Base-by-base conservation (phyloP, 2,888 invertebrate species). In the Euclidia mi region DNA sequence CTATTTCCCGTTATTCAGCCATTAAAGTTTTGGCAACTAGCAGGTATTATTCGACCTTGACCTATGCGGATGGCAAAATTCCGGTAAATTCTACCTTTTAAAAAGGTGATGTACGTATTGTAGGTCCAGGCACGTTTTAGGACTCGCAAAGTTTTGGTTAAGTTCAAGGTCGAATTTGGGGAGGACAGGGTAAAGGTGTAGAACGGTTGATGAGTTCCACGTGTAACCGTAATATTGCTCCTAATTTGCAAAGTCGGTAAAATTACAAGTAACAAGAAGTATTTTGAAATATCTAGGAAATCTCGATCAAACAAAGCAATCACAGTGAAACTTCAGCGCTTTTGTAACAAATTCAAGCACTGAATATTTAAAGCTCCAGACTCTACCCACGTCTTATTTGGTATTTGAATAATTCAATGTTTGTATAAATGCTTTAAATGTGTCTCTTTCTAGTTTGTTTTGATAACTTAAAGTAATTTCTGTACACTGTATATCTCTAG, bases 281-380 rank as follows among this genome's bases (percentile, higher is more conserved):
- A 55, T 18, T 48, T 3, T 10, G 37, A 32, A 46, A 44, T 52
- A 28, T 12, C 14, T 11, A 28, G 32, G 31, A 32, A 25, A 17
- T 35, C 35, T 29, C 29, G 42, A 43, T 50, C 50, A 43, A 43
- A 32, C 38, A 31, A 32, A 14, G 12, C 18, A 29, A 40, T 47
- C 35, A 43, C 20, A 31, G 37, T 12, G 20, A 32, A 46, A 53
- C 70, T 49, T 49, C 15, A 10, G 3, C 32, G 45, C 17, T 32
- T 61, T 53, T 48, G 43, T 47, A 38, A 29, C 20, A 11, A 35
- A 51, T 35, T 35, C 20, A 12, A 43, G 17, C 12, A 6, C 11
- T 65, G 46, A 63, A 55, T 57, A 47, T 51, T 62, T 47, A 12
- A 45, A 52, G 40, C 28, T 43, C 25, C 17, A 2, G 7, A 28